Evolutionary conservation across 2,888 invertebrate species (phyloP).

Genomic region (Ochropleura leucogaster): DNA sequence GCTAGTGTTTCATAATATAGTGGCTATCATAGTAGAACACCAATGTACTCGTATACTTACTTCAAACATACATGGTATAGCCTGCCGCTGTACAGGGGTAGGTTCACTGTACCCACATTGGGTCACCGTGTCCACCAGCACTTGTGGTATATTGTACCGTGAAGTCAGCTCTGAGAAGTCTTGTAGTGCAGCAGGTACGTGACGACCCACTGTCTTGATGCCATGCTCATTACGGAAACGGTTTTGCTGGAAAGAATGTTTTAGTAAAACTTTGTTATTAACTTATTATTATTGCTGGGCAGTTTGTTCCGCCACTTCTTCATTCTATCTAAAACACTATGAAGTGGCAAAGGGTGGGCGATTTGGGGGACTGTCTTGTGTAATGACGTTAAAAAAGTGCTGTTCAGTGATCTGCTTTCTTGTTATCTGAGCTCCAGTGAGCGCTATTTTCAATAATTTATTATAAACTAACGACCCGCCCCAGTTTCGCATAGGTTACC

Average conservation of each 20-base stretch:
- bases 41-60: conserved; percentile 83
- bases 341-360: too few species aligned
- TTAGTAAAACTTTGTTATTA: neutral
- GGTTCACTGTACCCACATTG: conserved; percentile 94
- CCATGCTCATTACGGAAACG: conserved; percentile 93
- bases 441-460: too few species aligned
- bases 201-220: conserved; percentile 95
- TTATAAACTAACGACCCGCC: too few species aligned
- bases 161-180: conserved; percentile 92
- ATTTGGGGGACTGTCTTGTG: too few species aligned
- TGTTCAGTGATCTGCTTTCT: too few species aligned
- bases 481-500: too few species aligned
- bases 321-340: too few species aligned
- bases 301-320: too few species aligned
- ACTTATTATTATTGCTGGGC: neutral
- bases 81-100: conserved; percentile 98
- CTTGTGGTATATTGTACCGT: conserved; percentile 90
- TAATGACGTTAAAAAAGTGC: too few species aligned
- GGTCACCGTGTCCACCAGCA: conserved; percentile 92
- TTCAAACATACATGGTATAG: conserved; percentile 96
- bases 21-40: neutral
- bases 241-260: conserved; percentile 90
- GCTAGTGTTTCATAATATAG: too few species aligned
- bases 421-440: too few species aligned
- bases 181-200: conserved; percentile 94